Conservation (phyloP, 2,888 invertebrate genomes). For the Homarus gammarus region DNA sequence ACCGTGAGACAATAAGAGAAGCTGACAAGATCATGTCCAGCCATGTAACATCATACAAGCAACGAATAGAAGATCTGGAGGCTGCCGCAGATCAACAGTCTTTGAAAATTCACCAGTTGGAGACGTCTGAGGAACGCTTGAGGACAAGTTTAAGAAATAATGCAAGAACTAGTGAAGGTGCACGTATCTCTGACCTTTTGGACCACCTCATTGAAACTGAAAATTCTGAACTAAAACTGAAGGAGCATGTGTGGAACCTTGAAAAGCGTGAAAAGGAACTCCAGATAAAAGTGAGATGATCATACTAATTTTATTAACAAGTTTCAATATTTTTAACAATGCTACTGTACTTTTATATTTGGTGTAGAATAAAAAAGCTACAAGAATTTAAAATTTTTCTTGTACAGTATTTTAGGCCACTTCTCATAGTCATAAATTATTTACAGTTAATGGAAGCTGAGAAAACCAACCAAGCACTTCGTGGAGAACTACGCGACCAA, state of each 20-base stretch:
- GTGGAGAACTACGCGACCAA: constrained; percentile 69
- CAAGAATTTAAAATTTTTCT: neutral
- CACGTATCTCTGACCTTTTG: constrained; percentile 69
- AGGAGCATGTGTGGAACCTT: constrained; percentile 72
- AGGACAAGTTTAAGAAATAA: constrained; percentile 59
- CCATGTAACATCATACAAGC: constrained; percentile 73
- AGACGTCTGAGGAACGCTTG: constrained; percentile 65
- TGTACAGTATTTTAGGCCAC: no score
- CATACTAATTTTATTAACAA: neutral
- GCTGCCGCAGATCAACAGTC: constrained; percentile 51
- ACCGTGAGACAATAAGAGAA: constrained; percentile 72
- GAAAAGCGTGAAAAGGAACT: constrained; percentile 74
- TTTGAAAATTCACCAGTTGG: constrained; percentile 60
- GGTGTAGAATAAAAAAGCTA: neutral
- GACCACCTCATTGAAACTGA: constrained; percentile 73
- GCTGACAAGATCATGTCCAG: constrained; percentile 75
- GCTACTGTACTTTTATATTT: neutral
- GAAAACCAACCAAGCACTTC: constrained; percentile 65
- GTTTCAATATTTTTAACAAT: neutral
- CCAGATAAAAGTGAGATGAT: constrained; percentile 70
- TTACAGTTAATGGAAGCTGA: constrained; percentile 73
- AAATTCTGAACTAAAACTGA: constrained; percentile 72
- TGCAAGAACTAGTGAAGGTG: constrained; percentile 66
- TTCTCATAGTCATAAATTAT: no score
- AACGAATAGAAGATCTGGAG: constrained; percentile 74